Evolutionary conservation across 1,140 invertebrate species (phyloP).

Genomic region (Agraylea sexmaculata): DNA sequence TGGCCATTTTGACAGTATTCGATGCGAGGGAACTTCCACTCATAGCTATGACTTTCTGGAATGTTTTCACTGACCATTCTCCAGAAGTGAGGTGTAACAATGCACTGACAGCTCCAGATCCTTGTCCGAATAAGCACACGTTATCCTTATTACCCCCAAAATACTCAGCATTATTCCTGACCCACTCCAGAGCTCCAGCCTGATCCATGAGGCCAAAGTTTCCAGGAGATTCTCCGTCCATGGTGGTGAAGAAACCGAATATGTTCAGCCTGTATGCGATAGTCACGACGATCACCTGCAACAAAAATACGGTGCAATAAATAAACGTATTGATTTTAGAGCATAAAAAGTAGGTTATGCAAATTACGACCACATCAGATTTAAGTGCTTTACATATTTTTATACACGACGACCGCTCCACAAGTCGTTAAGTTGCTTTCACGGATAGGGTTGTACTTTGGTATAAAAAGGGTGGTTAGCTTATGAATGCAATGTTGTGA

Average conservation of each 20-base stretch:
- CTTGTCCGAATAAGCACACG: slow-evolving; percentile 82
- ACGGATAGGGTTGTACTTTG: too few species aligned
- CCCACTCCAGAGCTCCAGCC: slow-evolving; percentile 73
- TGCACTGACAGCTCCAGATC: slow-evolving; percentile 62
- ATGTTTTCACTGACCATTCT: slow-evolving; percentile 46
- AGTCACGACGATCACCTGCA: slow-evolving; percentile 63
- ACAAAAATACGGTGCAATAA: too few species aligned
- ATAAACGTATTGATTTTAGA: too few species aligned
- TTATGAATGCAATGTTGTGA: too few species aligned
- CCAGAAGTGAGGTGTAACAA: slow-evolving; percentile 54
- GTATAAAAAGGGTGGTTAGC: too few species aligned
- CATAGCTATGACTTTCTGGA: slow-evolving; percentile 56
- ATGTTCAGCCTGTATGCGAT: slow-evolving; percentile 68
- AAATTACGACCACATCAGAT: too few species aligned
- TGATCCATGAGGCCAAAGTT: slow-evolving; percentile 90
- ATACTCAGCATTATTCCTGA: slow-evolving; percentile 69
- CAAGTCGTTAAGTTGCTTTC: too few species aligned
- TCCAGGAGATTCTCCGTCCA: slow-evolving; percentile 70
- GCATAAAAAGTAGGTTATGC: too few species aligned
- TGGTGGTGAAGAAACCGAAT: slow-evolving; percentile 84
- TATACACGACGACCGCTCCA: too few species aligned
- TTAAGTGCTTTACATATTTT: too few species aligned
- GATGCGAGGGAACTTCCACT: slow-evolving; percentile 57
- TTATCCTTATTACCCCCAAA: slow-evolving; percentile 79
- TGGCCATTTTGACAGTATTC: slow-evolving; percentile 40